Evolutionary conservation across 2,113 vertebrate genomes (phyloP).

Genomic region (Procapra przewalskii): DNA sequence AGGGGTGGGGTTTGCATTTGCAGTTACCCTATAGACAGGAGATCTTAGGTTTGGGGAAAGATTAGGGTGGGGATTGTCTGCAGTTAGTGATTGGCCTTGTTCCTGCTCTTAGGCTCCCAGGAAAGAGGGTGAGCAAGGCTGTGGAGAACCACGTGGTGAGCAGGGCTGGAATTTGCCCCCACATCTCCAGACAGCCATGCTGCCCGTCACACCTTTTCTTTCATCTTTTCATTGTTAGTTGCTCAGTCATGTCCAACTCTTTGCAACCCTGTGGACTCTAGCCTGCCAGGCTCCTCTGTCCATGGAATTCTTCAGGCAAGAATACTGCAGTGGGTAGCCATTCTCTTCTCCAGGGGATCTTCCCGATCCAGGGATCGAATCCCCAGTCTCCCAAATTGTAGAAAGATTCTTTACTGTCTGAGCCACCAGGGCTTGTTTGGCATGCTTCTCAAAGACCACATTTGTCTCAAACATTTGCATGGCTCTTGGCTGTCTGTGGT

Average conservation of each 20-base stretch:
- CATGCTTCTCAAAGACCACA: not conserved
- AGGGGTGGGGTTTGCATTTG: not conserved
- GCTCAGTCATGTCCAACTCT: not conserved
- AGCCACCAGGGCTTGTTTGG: not conserved
- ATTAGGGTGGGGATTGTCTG: not conserved
- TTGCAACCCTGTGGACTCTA: not conserved
- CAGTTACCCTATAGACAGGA: not conserved
- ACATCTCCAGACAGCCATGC: not conserved
- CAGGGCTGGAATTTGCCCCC: not conserved
- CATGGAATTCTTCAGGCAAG: not conserved
- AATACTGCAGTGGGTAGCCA: not conserved
- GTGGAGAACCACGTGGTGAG: too few species aligned
- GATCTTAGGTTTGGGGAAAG: not conserved
- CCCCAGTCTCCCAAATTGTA: not conserved
- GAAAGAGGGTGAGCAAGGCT: not conserved
- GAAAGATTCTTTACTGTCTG: not conserved
- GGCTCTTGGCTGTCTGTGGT: not conserved
- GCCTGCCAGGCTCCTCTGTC: not conserved
- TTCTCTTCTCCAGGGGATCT: not conserved
- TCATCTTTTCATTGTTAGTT: not conserved
- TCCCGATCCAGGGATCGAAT: not conserved
- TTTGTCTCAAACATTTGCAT: not conserved
- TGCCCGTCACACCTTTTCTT: not conserved
- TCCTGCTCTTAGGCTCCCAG: not conserved
- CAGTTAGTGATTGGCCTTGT: not conserved